These are phyloP conservation scores for Colletes latitarsis DNA, from an alignment of 1,140 invertebrate species.

Conservation along the genomic window DNA sequence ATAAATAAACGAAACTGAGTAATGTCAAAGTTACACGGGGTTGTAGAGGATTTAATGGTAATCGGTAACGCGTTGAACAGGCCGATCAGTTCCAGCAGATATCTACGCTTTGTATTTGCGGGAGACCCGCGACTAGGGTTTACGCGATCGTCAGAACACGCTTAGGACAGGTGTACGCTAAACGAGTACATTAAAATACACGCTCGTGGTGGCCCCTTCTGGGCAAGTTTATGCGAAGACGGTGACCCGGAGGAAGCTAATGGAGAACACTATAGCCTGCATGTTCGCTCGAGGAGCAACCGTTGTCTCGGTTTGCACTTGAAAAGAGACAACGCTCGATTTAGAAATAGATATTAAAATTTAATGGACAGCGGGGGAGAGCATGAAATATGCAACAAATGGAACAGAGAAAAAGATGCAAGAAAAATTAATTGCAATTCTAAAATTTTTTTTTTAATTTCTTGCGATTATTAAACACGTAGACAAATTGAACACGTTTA, in stretches of 20 bases:
- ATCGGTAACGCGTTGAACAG: slow-evolving; percentile 4
- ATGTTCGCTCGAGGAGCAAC: background rate
- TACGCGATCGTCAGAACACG: slow-evolving; percentile 14
- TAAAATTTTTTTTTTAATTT: too few species aligned
- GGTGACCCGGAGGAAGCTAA: slow-evolving; percentile 3
- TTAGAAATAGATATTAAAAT: too few species aligned
- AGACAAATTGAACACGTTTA: too few species aligned
- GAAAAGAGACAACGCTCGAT: too few species aligned
- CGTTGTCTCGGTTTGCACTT: background rate
- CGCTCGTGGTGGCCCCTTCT: background rate
- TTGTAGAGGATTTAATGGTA: background rate
- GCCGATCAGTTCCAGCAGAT: background rate
- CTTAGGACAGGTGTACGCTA: slow-evolving; percentile 33
- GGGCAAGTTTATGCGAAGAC: background rate
- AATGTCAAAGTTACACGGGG: too few species aligned
- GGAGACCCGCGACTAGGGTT: slow-evolving; percentile 5
- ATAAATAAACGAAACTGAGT: too few species aligned
- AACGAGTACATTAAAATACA: slow-evolving; percentile 26
- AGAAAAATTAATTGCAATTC: too few species aligned
- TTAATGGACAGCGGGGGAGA: too few species aligned
- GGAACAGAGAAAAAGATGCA: too few species aligned
- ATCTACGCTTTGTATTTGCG: background rate
- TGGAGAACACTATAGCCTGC: slow-evolving; percentile 6
- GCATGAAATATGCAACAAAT: too few species aligned
- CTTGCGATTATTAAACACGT: too few species aligned